Evolutionary conservation across 2,888 invertebrate genomes (phyloP).

Genomic region (Ethmia dodecea): DNA sequence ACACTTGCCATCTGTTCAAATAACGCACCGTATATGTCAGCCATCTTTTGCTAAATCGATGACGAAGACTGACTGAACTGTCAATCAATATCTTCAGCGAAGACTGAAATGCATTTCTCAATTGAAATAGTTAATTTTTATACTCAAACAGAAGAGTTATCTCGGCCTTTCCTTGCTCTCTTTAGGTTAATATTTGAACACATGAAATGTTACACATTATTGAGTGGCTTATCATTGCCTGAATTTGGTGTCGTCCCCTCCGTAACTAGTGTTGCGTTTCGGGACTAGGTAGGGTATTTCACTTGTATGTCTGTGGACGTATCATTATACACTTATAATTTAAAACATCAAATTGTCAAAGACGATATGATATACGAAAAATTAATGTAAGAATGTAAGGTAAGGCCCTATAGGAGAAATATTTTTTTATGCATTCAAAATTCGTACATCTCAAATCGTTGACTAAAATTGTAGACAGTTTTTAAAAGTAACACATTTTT

Average conservation of each 20-base stretch:
- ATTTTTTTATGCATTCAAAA: slow-evolving; percentile 76
- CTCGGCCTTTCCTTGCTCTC: slow-evolving; percentile 65
- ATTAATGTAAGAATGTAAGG: slow-evolving; percentile 72
- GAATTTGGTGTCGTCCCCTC: slow-evolving; percentile 34
- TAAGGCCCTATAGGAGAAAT: slow-evolving; percentile 74
- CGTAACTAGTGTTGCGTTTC: slow-evolving; percentile 48
- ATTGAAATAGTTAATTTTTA: slow-evolving; percentile 50
- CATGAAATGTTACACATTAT: slow-evolving; percentile 51
- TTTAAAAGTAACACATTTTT: slow-evolving; percentile 21
- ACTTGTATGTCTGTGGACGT: slow-evolving; percentile 50
- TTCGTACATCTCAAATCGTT: slow-evolving; percentile 58
- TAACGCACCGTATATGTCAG: slow-evolving; percentile 17
- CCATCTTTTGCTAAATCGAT: slow-evolving; percentile 39
- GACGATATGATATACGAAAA: slow-evolving; percentile 73
- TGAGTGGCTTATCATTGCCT: slow-evolving; percentile 48
- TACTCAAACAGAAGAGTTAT: slow-evolving; percentile 30
- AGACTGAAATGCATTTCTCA: slow-evolving; percentile 67
- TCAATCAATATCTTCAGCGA: slow-evolving; percentile 41
- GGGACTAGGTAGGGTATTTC: slow-evolving; percentile 41
- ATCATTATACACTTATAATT: slow-evolving; percentile 37
- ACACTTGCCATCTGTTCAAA: slow-evolving; percentile 67
- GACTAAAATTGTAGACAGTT: slow-evolving; percentile 42
- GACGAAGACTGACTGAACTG: slow-evolving; percentile 48
- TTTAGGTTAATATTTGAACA: slow-evolving; percentile 51
- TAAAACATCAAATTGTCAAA: slow-evolving; percentile 65